Percentiles rank a stretch among this genome's conserved stretches.
phyloP scores from a whole-genome alignment of 2,113 vertebrate species.

The Shinisaurus crocodilurus region DNA sequence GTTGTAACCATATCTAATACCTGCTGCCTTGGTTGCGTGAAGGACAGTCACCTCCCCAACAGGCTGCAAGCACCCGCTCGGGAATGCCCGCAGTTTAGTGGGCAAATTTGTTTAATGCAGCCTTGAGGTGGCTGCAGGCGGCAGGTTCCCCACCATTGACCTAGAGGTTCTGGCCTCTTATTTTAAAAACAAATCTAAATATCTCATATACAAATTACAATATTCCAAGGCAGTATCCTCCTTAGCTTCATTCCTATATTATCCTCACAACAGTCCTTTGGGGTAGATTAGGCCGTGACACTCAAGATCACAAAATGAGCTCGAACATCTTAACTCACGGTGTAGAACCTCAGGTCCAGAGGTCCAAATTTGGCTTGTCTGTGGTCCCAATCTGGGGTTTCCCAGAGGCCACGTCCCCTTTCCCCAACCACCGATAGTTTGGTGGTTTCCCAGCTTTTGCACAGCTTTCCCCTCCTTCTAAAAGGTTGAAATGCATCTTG shows the following conservation, averaged over 20 bases:
- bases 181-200: too few relatives aligned
- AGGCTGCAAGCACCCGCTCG: not conserved
- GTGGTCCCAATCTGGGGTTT: too few relatives aligned
- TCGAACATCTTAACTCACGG: too few relatives aligned
- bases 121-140: not conserved
- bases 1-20: not conserved
- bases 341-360: too few relatives aligned
- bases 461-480: too few relatives aligned
- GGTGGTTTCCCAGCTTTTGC: too few relatives aligned
- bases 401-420: too few relatives aligned
- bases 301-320: not conserved
- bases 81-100: not conserved
- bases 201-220: not conserved
- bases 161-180: not conserved
- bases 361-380: too few relatives aligned
- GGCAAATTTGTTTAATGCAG: not conserved
- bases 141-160: not conserved
- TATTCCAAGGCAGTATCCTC: not conserved
- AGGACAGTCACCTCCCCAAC: not conserved
- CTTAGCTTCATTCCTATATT: not conserved
- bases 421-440: too few relatives aligned
- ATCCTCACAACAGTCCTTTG: not conserved
- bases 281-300: not conserved
- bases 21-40: not conserved
- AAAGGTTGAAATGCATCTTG: too few relatives aligned